Evolutionary conservation across 2,797 vertebrate genomes (phyloP), one percentile per base, ranked within the genome.

Genomic region (Labroides dimidiatus): DNA sequence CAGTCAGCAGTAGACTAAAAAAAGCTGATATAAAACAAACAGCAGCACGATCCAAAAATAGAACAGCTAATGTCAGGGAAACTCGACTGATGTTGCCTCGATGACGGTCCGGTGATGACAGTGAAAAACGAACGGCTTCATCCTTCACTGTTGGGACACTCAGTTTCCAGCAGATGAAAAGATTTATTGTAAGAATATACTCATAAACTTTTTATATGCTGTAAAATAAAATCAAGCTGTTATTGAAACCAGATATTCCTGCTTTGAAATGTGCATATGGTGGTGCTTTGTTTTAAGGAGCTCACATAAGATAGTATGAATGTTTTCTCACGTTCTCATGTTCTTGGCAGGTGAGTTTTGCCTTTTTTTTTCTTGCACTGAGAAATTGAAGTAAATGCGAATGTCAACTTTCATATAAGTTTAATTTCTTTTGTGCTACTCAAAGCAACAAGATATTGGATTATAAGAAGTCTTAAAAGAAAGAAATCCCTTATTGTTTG

Each of bases 11-110:
- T 36, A 65, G 53, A 51, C 52, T 6, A 48, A 69, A 44, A 66
- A 43, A 80, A 65, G 57, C 57, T 61, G 51, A 75, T 55, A 16
- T 37, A 47, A 54, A 69, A 57, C 56, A 75, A 74, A 80, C 1
- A 0, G 51, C 74, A 67, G 56, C 69, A 75, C n/a, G 27, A 83
- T 66, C 63, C 37, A 67, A 80, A 84, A 72, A 76, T 68, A 83
- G 75, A 71, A 63, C 57, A 52, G 33, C 52, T 75, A 60, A 82
- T 74, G 69, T 72, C 42, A 44, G 73, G 50, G 70, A 82, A 64
- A 49, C 58, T 65, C 42, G 50, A 21, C 55, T 47, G 39, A 41
- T 2, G 1, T 59, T 53, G 51, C 48, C 44, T 65, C 58, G 24
- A 39, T 39, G 60, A 66, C 7, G 30, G 30, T 67, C 39, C 54